phyloP scores from a whole-genome alignment of 2,113 vertebrate species.

The Hemiscyllium ocellatum region DNA sequence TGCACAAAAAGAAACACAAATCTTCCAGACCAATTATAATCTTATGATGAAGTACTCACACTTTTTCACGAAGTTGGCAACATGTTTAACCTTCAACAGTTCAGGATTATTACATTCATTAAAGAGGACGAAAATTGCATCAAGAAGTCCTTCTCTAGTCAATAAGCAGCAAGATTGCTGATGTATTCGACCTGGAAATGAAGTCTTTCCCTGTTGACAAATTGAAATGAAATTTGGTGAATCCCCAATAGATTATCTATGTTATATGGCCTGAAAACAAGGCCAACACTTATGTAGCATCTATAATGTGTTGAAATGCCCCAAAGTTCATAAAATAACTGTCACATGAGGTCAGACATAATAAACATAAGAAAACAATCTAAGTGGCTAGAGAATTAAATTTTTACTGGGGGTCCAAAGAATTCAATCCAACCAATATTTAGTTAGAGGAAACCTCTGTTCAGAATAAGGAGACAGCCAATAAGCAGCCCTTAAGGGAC shows the following conservation, averaged over 20 bases:
- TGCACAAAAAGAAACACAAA: neutral
- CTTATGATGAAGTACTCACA: conserved; percentile 63
- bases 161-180: conserved; percentile 62
- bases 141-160: conserved; percentile 80
- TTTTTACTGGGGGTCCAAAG: too few species aligned
- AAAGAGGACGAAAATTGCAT: conserved; percentile 80
- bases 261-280: neutral
- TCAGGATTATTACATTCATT: conserved; percentile 79
- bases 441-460: too few species aligned
- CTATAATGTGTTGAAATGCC: neutral
- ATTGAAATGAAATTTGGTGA: conserved; percentile 7
- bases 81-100: conserved; percentile 81
- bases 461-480: neutral
- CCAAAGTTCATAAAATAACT: neutral
- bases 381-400: too few species aligned
- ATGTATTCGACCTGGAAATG: conserved; percentile 47
- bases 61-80: conserved; percentile 84
- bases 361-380: neutral
- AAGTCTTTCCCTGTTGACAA: conserved; percentile 68
- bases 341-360: neutral
- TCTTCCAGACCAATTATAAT: neutral
- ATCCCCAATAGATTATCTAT: neutral
- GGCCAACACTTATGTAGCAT: neutral
- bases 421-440: too few species aligned
- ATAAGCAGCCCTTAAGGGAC: neutral